Evolutionary conservation across 2,888 invertebrate species (phyloP).

Genomic region (Ophioninae sp.): DNA sequence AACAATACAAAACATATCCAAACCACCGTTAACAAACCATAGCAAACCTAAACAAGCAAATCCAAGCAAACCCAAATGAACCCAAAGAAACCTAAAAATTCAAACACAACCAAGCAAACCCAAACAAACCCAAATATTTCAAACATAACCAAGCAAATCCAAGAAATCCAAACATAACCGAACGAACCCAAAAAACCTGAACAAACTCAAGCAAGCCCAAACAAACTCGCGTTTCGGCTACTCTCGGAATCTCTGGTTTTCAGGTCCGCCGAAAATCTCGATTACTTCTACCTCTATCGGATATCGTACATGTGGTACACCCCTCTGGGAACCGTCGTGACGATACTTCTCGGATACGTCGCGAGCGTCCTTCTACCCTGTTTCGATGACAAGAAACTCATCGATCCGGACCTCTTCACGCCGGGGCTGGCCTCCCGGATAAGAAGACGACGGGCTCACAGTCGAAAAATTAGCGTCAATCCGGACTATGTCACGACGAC

Average conservation of each 20-base stretch:
- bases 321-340: slow-evolving; percentile 82
- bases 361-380: slow-evolving; percentile 81
- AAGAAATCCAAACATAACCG: too few relatives aligned
- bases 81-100: too few relatives aligned
- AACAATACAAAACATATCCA: too few relatives aligned
- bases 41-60: too few relatives aligned
- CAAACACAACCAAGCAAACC: too few relatives aligned
- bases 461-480: slow-evolving; percentile 67
- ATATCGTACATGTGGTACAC: slow-evolving; percentile 90
- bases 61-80: too few relatives aligned
- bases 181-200: too few relatives aligned
- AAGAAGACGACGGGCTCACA: slow-evolving; percentile 71
- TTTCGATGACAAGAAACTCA: slow-evolving; percentile 69
- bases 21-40: too few relatives aligned
- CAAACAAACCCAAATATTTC: too few relatives aligned
- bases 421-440: slow-evolving; percentile 82
- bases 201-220: too few relatives aligned
- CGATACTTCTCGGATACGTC: slow-evolving; percentile 82
- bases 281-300: slow-evolving; percentile 85
- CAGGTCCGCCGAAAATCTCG: slow-evolving; percentile 59
- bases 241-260: slow-evolving; percentile 1
- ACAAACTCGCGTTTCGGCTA: neutral
- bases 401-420: slow-evolving; percentile 84
- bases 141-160: too few relatives aligned
- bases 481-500: slow-evolving; percentile 73